phyloP scores from a whole-genome alignment of 2,888 invertebrate species.

The Stenodera caucasica region DNA sequence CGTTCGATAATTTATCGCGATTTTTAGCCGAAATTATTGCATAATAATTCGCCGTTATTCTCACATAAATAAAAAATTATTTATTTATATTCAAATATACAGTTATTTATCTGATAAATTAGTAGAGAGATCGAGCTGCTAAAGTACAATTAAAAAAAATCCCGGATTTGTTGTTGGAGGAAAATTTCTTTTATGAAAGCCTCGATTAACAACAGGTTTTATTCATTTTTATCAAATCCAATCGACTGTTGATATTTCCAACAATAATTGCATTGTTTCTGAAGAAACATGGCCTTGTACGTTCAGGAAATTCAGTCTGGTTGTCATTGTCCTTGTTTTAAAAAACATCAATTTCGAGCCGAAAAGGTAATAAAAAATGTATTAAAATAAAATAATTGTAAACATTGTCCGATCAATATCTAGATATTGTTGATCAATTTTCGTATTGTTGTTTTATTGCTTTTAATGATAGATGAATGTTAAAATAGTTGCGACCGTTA shows the following conservation, averaged over 20 bases:
- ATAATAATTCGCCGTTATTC: too few species aligned
- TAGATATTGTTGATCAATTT: too few species aligned
- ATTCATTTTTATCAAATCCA: neutral
- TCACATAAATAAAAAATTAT: too few species aligned
- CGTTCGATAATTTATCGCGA: too few species aligned
- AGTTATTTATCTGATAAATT: too few species aligned
- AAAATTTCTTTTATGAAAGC: too few species aligned
- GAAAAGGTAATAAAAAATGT: constrained; percentile 21
- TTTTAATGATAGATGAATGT: neutral
- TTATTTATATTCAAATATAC: too few species aligned
- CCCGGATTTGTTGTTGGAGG: too few species aligned
- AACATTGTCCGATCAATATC: neutral
- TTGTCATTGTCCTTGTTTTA: constrained; percentile 20
- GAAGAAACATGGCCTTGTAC: constrained; percentile 16
- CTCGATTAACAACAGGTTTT: neutral
- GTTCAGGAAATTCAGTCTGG: constrained; percentile 26
- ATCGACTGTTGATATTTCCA: too few species aligned
- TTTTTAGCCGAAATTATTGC: too few species aligned
- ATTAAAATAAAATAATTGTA: constrained; percentile 11
- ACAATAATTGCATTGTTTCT: neutral
- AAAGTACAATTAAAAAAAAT: too few species aligned
- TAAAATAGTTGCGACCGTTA: neutral
- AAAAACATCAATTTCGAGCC: neutral
- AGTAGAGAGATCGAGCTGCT: too few species aligned
- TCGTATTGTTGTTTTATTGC: neutral